Evolutionary conservation across 1,140 invertebrate genomes (phyloP).

Genomic region (Pseudomyrmex dendroicus): DNA sequence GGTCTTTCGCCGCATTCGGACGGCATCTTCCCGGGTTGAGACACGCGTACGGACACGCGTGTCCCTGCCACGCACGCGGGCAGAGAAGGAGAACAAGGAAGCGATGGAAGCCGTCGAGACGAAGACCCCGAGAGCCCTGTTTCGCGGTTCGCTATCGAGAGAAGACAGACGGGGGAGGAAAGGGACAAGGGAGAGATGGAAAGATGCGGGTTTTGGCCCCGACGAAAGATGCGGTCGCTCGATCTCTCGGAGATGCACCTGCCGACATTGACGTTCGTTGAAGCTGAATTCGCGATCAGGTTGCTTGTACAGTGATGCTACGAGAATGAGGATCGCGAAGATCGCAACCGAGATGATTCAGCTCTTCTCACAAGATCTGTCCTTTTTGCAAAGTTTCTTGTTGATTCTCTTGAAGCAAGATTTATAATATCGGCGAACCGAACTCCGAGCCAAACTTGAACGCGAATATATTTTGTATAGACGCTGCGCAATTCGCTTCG

Average conservation of each 20-base stretch:
- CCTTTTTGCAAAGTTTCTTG: not conserved
- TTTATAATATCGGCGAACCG: not conserved
- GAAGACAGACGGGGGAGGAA: not conserved
- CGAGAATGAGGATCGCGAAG: slow-evolving; percentile 4
- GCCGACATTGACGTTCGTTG: slow-evolving; percentile 60
- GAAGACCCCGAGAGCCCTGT: slow-evolving; percentile 25
- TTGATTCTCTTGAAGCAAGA: not conserved
- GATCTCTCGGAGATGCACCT: slow-evolving; percentile 68
- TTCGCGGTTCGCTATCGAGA: slow-evolving; percentile 61
- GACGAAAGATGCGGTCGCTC: slow-evolving; percentile 57
- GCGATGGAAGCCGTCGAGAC: slow-evolving; percentile 53
- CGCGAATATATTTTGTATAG: no score
- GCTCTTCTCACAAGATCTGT: not conserved
- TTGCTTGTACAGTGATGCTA: slow-evolving; percentile 9
- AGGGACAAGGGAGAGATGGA: not conserved
- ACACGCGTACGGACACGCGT: slow-evolving; percentile 51
- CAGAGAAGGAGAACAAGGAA: slow-evolving; percentile 59
- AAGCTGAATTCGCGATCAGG: slow-evolving; percentile 46
- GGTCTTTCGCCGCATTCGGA: slow-evolving; percentile 35
- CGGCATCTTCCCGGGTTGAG: slow-evolving; percentile 34
- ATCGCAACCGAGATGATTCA: not conserved
- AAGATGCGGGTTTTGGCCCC: slow-evolving; percentile 27
- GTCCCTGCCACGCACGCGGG: slow-evolving; percentile 37
- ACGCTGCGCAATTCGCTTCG: no score
- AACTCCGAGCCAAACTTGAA: no score